Base-by-base conservation (phyloP, 1,140 invertebrate genomes). In the Doryteuthis pealeii region DNA sequence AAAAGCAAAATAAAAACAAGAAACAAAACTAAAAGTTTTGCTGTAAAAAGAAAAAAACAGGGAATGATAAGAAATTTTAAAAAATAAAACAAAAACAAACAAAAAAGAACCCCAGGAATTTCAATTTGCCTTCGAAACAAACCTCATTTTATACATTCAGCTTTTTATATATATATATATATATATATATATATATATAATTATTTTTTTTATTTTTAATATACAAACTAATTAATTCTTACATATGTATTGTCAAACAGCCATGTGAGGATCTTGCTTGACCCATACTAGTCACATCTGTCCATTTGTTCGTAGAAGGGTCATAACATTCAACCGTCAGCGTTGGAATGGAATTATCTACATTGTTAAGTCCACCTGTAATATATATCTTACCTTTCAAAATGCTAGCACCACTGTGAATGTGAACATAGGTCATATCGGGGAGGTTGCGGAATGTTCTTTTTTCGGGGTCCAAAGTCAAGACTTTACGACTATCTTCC, bases 321-420 rank as follows among this genome's bases (percentile, higher is more conserved):
- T 96, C 92, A 86, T 93, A 96, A 78, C 92, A 91, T 85, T 96
- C 94, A 0, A 94, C 93, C 49, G 92, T 91, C 71, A 92, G 78
- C 43, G 79, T 81, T 28, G 85, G 81, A 65, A 82, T 81, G 14
- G 79, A 79, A 75, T 84, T 81, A 15, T 83, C 91, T 67, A 94
- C 92, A 14, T 94, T 94, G 4, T 94, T 91, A 67, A 95, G 92
- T 15, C 94, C 94, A 3, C 95, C 95, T 79, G 94, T 93, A 15
- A 94, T 92, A 81, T 95, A 95, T 1, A 96, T 89, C 69, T 91
- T 90, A 12, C 93, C 93, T 84, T 95, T 92, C 14, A 94, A 92
- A 62, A 94, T 93, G 35, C 93, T 93, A 49, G 95, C 94, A 68
- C 94, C 84, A 76, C 84, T 81, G 49, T 83, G 79, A 62, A 81